Conservation (phyloP, 1,140 invertebrate species). For the Ceratina japonica region DNA sequence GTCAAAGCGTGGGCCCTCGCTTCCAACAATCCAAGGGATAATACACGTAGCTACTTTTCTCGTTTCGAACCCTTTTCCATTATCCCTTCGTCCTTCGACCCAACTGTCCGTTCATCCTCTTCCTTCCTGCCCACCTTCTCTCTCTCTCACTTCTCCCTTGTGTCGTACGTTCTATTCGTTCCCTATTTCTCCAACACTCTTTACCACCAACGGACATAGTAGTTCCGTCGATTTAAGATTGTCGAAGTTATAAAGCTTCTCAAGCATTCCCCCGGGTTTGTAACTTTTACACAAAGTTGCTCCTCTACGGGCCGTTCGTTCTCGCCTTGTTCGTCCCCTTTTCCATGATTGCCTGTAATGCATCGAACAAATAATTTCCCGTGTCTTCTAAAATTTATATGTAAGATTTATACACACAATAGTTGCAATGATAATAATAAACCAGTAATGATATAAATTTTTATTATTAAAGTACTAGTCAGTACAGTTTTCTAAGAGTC, state of each 20-base stretch:
- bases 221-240: conserved; percentile 66
- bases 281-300: conserved; percentile 57
- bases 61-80: conserved; percentile 14
- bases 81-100: not conserved
- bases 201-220: conserved; percentile 46
- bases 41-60: conserved; percentile 53
- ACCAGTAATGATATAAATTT: too few relatives aligned
- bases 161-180: conserved; percentile 24
- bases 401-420: not conserved
- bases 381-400: conserved; percentile 42
- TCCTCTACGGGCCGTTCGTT: conserved; percentile 13
- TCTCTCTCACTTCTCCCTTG: not conserved
- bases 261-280: conserved; percentile 63
- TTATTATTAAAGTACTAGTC: too few relatives aligned
- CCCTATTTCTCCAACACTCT: conserved; percentile 24
- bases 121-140: not conserved
- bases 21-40: conserved; percentile 37
- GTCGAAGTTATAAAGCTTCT: conserved; percentile 67
- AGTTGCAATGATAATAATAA: too few relatives aligned
- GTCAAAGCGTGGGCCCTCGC: conserved; percentile 43
- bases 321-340: conserved; percentile 9
- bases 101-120: not conserved
- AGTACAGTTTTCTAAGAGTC: too few relatives aligned
- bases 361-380: conserved; percentile 58
- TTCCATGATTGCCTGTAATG: conserved; percentile 38